These are phyloP conservation scores for Mastigias papua DNA, from an alignment of 30 jellyfish, hydroid and myxozoan genomes.

Conservation along the genomic window DNA sequence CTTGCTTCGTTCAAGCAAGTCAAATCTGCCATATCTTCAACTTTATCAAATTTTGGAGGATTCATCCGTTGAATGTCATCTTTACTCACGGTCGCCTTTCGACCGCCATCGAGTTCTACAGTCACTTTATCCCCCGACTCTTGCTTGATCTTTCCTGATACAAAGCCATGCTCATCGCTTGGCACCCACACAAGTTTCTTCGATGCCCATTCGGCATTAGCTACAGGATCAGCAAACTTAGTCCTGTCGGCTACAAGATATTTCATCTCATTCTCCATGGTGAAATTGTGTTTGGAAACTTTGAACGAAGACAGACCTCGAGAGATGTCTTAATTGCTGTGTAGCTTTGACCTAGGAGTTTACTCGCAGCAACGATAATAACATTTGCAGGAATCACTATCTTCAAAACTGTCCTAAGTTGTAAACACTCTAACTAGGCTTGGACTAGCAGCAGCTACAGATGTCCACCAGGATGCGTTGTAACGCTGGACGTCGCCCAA, in stretches of 20 bases:
- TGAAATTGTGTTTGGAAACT: no score
- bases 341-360: no score
- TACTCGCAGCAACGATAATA: no score
- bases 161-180: constrained; percentile 98
- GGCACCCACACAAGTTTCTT: constrained; percentile 99
- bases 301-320: no score
- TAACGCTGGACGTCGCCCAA: constrained; percentile 36
- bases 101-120: constrained; percentile 96
- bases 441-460: neutral
- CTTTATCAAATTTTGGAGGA: constrained; percentile 99
- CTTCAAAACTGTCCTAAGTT: neutral
- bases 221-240: constrained; percentile 98
- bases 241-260: constrained; percentile 87
- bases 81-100: constrained; percentile 84
- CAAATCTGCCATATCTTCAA: constrained; percentile 99
- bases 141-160: constrained; percentile 94
- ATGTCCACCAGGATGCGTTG: neutral
- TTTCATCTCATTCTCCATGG: constrained; percentile 79
- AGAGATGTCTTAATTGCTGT: no score
- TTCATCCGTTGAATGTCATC: constrained; percentile 99
- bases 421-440: neutral
- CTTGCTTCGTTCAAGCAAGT: constrained; percentile 99
- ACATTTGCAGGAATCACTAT: no score
- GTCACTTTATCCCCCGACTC: constrained; percentile 98
- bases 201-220: constrained; percentile 99